Evolutionary conservation across 2,113 vertebrate species (phyloP).

Genomic region (Callipepla californica): DNA sequence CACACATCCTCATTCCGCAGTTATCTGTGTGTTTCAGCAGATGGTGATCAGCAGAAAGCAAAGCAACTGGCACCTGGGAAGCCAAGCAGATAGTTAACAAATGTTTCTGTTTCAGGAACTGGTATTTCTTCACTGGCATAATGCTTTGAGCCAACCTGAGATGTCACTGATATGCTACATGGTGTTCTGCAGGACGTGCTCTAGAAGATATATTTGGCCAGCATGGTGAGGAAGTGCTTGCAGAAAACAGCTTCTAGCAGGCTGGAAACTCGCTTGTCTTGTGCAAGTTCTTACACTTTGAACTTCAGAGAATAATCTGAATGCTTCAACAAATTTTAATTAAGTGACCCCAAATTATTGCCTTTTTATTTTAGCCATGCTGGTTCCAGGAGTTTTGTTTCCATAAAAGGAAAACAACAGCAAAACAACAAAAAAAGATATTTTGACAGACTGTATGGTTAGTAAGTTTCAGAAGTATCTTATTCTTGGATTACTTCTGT

Average conservation of each 20-base stretch:
- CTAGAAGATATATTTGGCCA: neutral
- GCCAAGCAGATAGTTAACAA: neutral
- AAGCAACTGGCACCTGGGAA: fast-evolving
- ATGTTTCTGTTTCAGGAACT: neutral
- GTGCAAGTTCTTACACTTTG: neutral
- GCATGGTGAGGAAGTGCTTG: neutral
- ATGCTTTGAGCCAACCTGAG: neutral
- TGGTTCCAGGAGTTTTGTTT: neutral
- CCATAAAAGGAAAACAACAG: neutral
- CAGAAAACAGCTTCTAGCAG: neutral
- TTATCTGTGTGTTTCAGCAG: neutral
- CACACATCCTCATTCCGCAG: neutral
- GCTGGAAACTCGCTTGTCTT: neutral
- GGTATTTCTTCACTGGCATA: neutral
- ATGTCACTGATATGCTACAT: fast-evolving
- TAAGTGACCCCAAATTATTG: neutral
- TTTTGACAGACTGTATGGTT: fast-evolving
- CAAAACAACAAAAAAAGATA: neutral
- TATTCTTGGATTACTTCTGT: neutral
- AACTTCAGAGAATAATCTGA: neutral
- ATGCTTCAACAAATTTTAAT: neutral
- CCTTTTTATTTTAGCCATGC: neutral
- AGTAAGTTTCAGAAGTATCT: neutral
- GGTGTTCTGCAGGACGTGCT: neutral
- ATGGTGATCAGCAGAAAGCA: neutral